These are phyloP conservation scores for Slavum lentiscoides DNA, from an alignment of 2,888 invertebrate species.

Conservation along the genomic window DNA sequence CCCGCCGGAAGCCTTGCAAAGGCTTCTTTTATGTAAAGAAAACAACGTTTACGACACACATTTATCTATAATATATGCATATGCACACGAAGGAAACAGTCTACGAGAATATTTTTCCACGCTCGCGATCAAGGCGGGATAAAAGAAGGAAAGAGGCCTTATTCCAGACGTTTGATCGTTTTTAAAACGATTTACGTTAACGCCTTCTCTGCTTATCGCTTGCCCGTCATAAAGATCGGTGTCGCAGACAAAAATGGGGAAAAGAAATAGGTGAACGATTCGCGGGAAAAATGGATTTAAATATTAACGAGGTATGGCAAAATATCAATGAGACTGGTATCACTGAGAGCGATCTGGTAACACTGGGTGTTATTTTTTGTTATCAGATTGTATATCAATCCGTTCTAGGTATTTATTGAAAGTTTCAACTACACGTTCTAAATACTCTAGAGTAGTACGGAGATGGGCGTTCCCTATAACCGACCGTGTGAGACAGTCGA, in stretches of 20 bases:
- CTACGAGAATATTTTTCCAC: background rate
- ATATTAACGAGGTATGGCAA: no score
- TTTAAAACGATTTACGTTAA: conserved; percentile 42
- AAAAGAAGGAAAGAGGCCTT: background rate
- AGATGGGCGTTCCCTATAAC: no score
- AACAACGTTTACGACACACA: background rate
- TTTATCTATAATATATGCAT: background rate
- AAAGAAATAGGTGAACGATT: background rate
- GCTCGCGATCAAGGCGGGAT: no score
- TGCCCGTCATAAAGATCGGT: conserved; percentile 33
- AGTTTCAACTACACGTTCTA: no score
- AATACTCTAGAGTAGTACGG: no score
- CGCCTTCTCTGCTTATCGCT: conserved; percentile 16
- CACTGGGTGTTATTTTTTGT: no score
- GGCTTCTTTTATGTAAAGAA: conserved; percentile 13
- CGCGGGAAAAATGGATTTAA: no score
- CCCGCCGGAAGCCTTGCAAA: background rate
- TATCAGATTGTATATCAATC: no score
- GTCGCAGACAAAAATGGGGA: conserved; percentile 12
- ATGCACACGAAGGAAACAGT: conserved; percentile 2
- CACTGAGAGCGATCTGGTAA: no score
- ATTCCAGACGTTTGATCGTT: conserved; percentile 38
- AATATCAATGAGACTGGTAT: no score
- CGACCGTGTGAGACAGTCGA: no score
- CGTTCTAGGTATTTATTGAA: no score